A percentile compares a stretch with the other conserved stretches of the same genome.
These are phyloP conservation scores for Proteles cristata DNA, from an alignment of 2,113 vertebrate species.

Conservation along the genomic window DNA sequence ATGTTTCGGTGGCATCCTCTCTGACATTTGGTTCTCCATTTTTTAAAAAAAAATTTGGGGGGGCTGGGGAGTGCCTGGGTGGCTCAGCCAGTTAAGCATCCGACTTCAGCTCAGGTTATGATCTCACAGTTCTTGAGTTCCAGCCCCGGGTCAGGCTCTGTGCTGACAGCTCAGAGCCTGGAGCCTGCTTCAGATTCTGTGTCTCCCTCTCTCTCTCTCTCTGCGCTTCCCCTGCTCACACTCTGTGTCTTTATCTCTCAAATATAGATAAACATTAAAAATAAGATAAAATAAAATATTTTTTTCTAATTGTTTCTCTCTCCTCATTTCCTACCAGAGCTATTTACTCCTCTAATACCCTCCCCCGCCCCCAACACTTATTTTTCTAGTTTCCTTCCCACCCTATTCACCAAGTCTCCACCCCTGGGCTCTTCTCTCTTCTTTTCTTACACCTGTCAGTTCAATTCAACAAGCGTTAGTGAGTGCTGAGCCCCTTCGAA, in stretches of 20 bases:
- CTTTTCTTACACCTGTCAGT: not conserved
- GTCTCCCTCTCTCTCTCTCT: too few relatives aligned
- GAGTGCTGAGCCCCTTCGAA: not conserved
- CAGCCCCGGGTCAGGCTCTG: too few relatives aligned
- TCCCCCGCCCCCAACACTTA: not conserved
- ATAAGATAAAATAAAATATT: too few relatives aligned
- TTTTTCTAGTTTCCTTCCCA: slow-evolving; percentile 34
- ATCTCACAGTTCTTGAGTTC: too few relatives aligned
- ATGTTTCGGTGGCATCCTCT: not conserved
- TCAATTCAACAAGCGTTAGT: not conserved
- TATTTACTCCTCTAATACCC: not conserved
- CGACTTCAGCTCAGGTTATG: too few relatives aligned
- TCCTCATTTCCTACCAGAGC: not conserved
- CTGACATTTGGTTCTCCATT: slow-evolving; percentile 13
- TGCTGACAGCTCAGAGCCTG: too few relatives aligned
- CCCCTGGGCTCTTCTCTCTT: not conserved
- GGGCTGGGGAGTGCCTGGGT: too few relatives aligned
- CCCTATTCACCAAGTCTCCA: not conserved
- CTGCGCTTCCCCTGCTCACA: too few relatives aligned
- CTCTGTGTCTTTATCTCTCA: too few relatives aligned
- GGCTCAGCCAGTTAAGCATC: too few relatives aligned
- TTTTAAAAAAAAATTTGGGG: not conserved
- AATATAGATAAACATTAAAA: too few relatives aligned
- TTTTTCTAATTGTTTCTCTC: slow-evolving; percentile 3
- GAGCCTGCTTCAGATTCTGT: too few relatives aligned